These are phyloP conservation scores for Lordiphosa andalusiaca DNA, from an alignment of 2,888 invertebrate species.

Conservation along the genomic window DNA sequence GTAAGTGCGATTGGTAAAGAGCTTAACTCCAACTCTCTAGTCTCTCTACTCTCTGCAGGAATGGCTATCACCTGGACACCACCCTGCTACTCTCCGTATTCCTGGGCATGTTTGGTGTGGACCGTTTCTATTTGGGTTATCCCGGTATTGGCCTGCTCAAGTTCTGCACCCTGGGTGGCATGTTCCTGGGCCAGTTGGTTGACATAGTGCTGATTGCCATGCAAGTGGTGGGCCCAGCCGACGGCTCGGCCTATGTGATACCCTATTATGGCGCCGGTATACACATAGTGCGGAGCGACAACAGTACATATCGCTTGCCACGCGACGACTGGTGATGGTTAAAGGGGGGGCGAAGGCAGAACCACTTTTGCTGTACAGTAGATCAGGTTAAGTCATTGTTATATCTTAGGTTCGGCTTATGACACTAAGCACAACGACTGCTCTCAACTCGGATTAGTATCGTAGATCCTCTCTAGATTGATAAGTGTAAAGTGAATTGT, in stretches of 20 bases:
- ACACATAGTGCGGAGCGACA: slow-evolving; percentile 89
- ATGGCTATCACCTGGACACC: slow-evolving; percentile 96
- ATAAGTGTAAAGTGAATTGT: slow-evolving; percentile 56
- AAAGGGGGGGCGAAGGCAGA: slow-evolving; percentile 15
- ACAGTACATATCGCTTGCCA: slow-evolving; percentile 90
- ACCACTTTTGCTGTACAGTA: slow-evolving; percentile 43
- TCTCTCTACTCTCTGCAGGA: slow-evolving; percentile 86
- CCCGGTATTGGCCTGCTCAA: slow-evolving; percentile 97
- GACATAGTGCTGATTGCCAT: slow-evolving; percentile 92
- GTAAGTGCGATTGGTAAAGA: slow-evolving; percentile 83
- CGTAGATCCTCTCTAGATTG: slow-evolving; percentile 36
- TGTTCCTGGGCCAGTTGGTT: slow-evolving; percentile 96
- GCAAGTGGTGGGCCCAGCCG: slow-evolving; percentile 93
- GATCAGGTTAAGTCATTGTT: slow-evolving; percentile 51
- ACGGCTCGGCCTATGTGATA: slow-evolving; percentile 96
- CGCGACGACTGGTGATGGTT: slow-evolving; percentile 83
- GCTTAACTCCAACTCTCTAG: slow-evolving; percentile 22
- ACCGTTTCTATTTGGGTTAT: slow-evolving; percentile 99
- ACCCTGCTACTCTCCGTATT: slow-evolving; percentile 96
- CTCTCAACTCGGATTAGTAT: slow-evolving; percentile 40
- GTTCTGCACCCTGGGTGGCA: slow-evolving; percentile 96
- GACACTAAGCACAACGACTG: slow-evolving; percentile 61
- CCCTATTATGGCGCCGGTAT: slow-evolving; percentile 96
- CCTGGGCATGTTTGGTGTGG: slow-evolving; percentile 98
- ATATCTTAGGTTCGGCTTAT: slow-evolving; percentile 44